Conservation (phyloP, 1,140 invertebrate genomes). For the Galleria mellonella region DNA sequence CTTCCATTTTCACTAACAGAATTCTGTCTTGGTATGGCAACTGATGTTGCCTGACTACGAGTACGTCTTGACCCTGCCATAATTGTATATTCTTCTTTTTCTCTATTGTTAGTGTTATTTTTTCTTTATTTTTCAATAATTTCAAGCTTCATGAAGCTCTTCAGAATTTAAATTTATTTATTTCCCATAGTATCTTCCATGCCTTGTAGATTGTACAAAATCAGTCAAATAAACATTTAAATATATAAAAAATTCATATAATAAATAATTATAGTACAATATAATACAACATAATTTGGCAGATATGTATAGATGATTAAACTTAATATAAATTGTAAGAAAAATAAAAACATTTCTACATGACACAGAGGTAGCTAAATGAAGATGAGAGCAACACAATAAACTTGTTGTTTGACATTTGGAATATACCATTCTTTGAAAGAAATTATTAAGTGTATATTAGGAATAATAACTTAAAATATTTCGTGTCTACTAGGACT, state of each 20-base stretch:
- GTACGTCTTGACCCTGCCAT: constrained; percentile 57
- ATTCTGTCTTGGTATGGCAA: constrained; percentile 59
- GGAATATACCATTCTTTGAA: not conserved
- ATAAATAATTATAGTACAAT: not conserved
- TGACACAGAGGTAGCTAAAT: no score
- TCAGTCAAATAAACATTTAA: constrained; percentile 11
- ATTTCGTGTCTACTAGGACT: not conserved
- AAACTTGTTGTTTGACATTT: not conserved
- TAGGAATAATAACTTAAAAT: not conserved
- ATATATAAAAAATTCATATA: constrained; percentile 1
- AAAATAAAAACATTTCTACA: no score
- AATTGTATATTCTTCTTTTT: constrained; percentile 19
- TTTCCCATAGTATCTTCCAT: constrained; percentile 7
- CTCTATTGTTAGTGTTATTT: no score
- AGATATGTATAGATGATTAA: no score
- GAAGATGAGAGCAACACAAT: no score
- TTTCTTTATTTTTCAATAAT: no score
- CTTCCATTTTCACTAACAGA: constrained; percentile 59
- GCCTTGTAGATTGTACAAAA: constrained; percentile 26
- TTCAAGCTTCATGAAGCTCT: no score
- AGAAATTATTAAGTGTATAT: not conserved
- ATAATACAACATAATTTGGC: not conserved
- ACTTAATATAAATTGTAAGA: no score
- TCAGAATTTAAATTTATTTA: not conserved
- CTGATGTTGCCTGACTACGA: constrained; percentile 54